Base-by-base conservation (phyloP, 2,888 invertebrate species). In the Candidula unifasciata region DNA sequence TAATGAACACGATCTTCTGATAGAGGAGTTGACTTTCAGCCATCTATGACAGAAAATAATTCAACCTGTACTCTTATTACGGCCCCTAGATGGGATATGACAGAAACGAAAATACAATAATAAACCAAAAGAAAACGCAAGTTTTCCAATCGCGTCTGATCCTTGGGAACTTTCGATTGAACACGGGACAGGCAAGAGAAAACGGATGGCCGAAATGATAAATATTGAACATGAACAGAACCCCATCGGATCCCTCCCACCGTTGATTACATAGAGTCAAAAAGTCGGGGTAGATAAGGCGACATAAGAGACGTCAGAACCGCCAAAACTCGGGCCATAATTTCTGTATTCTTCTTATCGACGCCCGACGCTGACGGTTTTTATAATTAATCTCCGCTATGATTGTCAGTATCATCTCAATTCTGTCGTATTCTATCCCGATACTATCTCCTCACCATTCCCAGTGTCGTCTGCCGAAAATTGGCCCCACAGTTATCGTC, bases 361-460 rank as follows among this genome's bases (percentile, higher is more conserved):
- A 33, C 52, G 71, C 35, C 37, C 57, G n/a, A 37, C 80, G 71
- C 57, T 81, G 80, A 81, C 80, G 60, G 69, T 81, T 82, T 82
- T 82, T 82, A 82, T 82, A 82, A 82, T 82, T 82, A 82, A 82
- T 82, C 82, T 76, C 52, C n/a, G 57, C 76, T 66, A 73, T 82
- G 82, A 82, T 77, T 82, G 82, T 82, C 82, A 82, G 82, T 76
- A 82, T 82, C 76, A 82, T 81, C 80, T 71, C 80, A 52, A n/a
- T 69, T 81, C 80, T 81, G 80, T 81, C 80, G 52, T 24, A 37
- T 71, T 71, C 80, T n/a, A 57, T 2, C 3, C 57, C 13, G 80
- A 81, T 81, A 81, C 71, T 81, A 81, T 81, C 80, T n/a, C 69
- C 57, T n/a, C 71, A 71, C 80, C 80, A 81, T 73, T 71, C 71